Evolutionary conservation across 2,888 invertebrate species (phyloP).

Genomic region (Lithophane leautieri): DNA sequence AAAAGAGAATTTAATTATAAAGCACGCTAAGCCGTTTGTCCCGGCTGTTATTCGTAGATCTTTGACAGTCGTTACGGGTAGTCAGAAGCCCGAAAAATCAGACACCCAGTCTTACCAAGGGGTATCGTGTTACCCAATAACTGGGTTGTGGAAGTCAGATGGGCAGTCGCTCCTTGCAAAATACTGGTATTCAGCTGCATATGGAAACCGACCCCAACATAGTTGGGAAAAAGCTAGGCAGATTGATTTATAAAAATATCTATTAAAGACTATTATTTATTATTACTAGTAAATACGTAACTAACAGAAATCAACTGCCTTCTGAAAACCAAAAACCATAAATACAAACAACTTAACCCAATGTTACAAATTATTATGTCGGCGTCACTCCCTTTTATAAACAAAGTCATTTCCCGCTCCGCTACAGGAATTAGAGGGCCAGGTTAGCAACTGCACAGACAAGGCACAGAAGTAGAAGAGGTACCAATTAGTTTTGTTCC

Average conservation of each 20-base stretch:
- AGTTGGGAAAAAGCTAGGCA: too few relatives aligned
- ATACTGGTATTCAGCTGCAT: too few relatives aligned
- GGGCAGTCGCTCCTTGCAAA: too few relatives aligned
- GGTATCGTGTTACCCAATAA: too few relatives aligned
- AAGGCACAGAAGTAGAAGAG: slow-evolving; percentile 31
- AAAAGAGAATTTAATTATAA: not conserved
- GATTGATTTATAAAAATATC: not conserved
- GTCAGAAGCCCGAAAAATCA: too few relatives aligned
- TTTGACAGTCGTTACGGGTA: too few relatives aligned
- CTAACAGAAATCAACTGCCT: not conserved
- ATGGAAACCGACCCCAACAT: too few relatives aligned
- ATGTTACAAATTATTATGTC: slow-evolving; percentile 48
- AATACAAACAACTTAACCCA: slow-evolving; percentile 20
- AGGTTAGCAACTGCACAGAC: not conserved
- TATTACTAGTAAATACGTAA: not conserved
- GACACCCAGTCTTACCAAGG: too few relatives aligned
- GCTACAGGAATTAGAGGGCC: slow-evolving; percentile 41
- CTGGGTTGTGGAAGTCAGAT: too few relatives aligned
- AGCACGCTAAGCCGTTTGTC: too few relatives aligned
- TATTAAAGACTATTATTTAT: too few relatives aligned
- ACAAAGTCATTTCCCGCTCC: slow-evolving; percentile 57
- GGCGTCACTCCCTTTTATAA: slow-evolving; percentile 37
- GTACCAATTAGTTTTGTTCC: not conserved
- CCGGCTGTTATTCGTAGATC: too few relatives aligned
- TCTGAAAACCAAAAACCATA: not conserved